Conservation (phyloP, 2,113 vertebrate species). For the Pterophyllum scalare region DNA sequence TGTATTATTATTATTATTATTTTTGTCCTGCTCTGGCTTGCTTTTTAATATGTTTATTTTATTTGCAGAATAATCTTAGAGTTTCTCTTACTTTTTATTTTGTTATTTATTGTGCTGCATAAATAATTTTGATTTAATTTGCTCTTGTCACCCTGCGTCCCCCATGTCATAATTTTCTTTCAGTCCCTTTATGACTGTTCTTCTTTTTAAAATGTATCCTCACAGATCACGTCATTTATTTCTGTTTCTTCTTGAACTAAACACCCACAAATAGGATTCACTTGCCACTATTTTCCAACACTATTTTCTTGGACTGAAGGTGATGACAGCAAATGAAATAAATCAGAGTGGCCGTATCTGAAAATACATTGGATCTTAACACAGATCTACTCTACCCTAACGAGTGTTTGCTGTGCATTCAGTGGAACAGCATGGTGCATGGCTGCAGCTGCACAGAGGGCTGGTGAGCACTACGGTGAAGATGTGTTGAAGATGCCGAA, state of each 20-base stretch:
- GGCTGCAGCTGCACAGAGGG: conserved; percentile 55
- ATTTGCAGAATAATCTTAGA: not conserved
- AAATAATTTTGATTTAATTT: not conserved
- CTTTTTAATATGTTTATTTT: not conserved
- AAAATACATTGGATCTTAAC: not conserved
- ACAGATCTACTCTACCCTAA: not conserved
- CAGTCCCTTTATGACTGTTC: not conserved
- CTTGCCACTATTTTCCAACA: not conserved
- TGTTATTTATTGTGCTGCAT: not conserved
- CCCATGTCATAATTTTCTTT: not conserved
- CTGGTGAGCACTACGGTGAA: conserved; percentile 24
- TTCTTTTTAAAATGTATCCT: not conserved
- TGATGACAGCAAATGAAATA: not conserved
- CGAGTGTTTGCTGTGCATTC: conserved; percentile 23
- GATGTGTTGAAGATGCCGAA: conserved; percentile 45
- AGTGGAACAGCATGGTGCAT: conserved; percentile 18
- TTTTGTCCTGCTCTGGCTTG: too few species aligned
- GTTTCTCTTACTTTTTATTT: not conserved
- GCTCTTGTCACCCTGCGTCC: not conserved
- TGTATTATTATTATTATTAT: too few species aligned
- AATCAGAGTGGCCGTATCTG: not conserved
- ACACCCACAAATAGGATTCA: not conserved
- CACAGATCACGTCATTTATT: not conserved
- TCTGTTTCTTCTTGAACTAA: accelerated
- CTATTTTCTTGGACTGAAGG: not conserved